phyloP scores from a whole-genome alignment of 2,888 invertebrate species.

The Nebria salina region DNA sequence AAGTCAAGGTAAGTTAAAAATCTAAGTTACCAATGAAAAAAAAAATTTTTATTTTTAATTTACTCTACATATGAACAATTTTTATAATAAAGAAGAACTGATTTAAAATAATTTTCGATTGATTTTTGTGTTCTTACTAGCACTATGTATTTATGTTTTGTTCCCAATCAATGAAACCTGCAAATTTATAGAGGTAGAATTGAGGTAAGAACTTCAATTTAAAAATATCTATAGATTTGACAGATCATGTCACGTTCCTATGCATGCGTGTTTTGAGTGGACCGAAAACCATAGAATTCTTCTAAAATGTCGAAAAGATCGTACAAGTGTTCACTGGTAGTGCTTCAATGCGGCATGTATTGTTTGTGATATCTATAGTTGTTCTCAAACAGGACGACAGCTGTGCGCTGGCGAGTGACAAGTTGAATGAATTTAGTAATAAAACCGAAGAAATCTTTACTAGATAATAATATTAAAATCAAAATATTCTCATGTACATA shows the following conservation, averaged over 20 bases:
- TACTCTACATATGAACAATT: too few relatives aligned
- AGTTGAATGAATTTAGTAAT: slow-evolving; percentile 41
- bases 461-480: slow-evolving; percentile 18
- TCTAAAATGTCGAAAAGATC: not conserved
- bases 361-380: slow-evolving; percentile 37
- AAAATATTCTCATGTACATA: slow-evolving; percentile 22
- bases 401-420: slow-evolving; percentile 43
- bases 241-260: slow-evolving; percentile 1
- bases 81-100: too few relatives aligned
- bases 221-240: not conserved
- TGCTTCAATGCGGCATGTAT: not conserved
- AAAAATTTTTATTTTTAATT: not conserved
- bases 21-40: not conserved
- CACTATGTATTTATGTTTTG: too few relatives aligned
- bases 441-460: slow-evolving; percentile 29
- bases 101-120: too few relatives aligned
- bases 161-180: too few relatives aligned
- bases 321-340: not conserved
- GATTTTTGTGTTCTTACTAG: too few relatives aligned
- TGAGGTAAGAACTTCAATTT: not conserved
- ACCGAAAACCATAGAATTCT: slow-evolving; percentile 8
- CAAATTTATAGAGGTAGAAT: too few relatives aligned
- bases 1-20: not conserved
- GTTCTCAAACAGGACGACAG: slow-evolving; percentile 42
- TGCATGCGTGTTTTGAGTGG: not conserved